Evolutionary conservation across 2,113 vertebrate species (phyloP).

Genomic region (Urocynchramus pylzowi): DNA sequence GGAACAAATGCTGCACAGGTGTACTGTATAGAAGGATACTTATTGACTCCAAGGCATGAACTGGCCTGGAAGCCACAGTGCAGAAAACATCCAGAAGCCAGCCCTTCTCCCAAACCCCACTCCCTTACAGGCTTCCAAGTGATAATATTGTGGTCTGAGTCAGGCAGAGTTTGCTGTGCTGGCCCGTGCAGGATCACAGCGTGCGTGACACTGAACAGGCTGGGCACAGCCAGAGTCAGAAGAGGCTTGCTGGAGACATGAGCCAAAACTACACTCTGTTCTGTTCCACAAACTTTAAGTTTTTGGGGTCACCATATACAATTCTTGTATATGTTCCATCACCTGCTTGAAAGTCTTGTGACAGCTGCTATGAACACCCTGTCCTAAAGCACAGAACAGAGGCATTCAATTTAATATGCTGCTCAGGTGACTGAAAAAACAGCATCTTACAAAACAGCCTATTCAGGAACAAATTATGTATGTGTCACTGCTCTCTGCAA

Average conservation of each 20-base stretch:
- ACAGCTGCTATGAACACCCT: neutral
- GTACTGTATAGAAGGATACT: neutral
- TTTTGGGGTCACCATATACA: neutral
- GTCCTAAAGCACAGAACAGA: neutral
- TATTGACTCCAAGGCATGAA: neutral
- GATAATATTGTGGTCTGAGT: fast-evolving
- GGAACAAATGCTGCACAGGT: neutral
- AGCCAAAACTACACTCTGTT: neutral
- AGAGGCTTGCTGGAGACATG: neutral
- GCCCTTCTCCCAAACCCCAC: neutral
- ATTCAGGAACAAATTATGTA: slow-evolving; percentile 15
- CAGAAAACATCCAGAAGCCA: neutral
- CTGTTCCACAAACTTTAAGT: neutral
- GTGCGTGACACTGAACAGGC: fast-evolving
- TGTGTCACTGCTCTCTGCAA: neutral
- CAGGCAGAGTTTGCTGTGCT: neutral
- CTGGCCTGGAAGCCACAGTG: neutral
- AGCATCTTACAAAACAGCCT: neutral
- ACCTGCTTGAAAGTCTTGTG: neutral
- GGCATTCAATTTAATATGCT: neutral
- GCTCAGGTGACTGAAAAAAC: neutral
- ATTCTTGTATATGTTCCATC: neutral
- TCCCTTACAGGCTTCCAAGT: neutral
- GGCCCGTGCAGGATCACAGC: neutral
- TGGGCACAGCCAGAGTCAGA: neutral